Conservation (phyloP, 2,113 vertebrate species). For the Upupa epops region DNA sequence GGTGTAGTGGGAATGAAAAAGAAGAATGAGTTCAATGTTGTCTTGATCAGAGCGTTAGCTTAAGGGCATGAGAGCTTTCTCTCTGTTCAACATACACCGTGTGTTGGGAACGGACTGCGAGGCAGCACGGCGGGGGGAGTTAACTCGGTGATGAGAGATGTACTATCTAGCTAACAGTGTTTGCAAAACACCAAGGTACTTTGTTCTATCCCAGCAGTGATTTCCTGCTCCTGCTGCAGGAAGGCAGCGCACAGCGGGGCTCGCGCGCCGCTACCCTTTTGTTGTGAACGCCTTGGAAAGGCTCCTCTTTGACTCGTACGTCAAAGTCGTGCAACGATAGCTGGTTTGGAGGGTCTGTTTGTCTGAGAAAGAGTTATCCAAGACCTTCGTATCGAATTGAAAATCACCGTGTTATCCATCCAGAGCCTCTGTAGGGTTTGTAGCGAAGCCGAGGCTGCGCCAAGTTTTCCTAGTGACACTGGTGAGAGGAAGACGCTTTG, state of each 20-base stretch:
- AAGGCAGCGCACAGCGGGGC: accelerated
- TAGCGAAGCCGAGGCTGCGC: background rate
- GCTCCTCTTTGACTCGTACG: background rate
- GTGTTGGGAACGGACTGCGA: background rate
- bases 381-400: accelerated
- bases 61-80: background rate
- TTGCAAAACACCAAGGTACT: background rate
- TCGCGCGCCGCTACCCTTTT: background rate
- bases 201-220: background rate
- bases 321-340: accelerated
- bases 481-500: background rate
- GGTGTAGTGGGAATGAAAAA: background rate
- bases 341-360: accelerated
- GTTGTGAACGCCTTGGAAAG: background rate
- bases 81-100: background rate
- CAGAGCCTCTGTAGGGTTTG: background rate
- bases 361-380: background rate
- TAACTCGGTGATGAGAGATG: background rate
- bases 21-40: background rate
- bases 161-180: background rate
- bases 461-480: background rate
- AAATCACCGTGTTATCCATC: accelerated
- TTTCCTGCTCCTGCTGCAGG: background rate
- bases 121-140: background rate
- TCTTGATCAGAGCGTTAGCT: background rate